These are phyloP conservation scores for Micrasema minimum DNA, from an alignment of 1,140 invertebrate species.

Conservation along the genomic window DNA sequence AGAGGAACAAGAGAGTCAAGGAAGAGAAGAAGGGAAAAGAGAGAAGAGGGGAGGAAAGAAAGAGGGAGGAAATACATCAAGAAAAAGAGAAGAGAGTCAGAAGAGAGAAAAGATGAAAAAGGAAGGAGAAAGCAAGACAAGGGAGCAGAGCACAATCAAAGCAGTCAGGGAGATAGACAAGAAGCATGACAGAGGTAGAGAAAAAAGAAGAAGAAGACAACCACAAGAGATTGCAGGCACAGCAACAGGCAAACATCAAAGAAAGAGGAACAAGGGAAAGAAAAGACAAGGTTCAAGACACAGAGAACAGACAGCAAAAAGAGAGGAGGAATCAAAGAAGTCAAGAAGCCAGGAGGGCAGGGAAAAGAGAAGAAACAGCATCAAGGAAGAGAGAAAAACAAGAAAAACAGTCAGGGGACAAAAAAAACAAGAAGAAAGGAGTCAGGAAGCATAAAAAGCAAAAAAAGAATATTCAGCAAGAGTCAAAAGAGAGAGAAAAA, in stretches of 20 bases:
- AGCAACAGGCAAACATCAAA: no score
- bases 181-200: no score
- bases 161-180: no score
- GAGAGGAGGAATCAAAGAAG: neutral
- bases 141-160: neutral
- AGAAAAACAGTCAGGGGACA: neutral
- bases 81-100: neutral
- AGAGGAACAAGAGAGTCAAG: neutral
- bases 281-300: no score
- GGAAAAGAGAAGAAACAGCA: neutral
- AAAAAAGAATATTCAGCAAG: no score
- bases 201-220: neutral
- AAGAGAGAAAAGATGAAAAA: neutral
- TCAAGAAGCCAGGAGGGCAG: neutral
- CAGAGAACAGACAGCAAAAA: slow-evolving; percentile 16
- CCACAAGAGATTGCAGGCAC: no score
- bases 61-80: neutral
- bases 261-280: no score
- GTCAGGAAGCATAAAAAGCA: no score
- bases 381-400: neutral
- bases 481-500: no score
- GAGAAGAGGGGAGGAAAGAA: neutral
- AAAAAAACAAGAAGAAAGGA: no score
- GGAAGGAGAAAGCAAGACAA: neutral
- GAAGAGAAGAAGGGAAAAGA: neutral